Base-by-base conservation (phyloP, 2,888 invertebrate genomes). In the Lycophotia porphyrea region DNA sequence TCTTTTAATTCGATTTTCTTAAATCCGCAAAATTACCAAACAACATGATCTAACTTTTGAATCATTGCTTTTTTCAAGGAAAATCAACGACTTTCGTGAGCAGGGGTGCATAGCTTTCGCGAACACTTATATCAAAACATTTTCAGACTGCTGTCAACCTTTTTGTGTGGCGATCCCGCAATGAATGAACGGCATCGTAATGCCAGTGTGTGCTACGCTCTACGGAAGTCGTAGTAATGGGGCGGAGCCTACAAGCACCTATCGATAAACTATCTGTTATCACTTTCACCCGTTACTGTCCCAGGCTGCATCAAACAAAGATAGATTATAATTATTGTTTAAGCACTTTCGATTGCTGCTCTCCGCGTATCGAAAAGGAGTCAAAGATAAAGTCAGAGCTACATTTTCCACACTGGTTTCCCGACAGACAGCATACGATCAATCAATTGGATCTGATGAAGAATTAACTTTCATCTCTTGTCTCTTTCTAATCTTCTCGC, bases 191-290 rank as follows among this genome's bases (percentile, higher is more conserved):
- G 34, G 39, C 27, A 65, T 72, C 24, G 39, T 11, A 15, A 21
- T 36, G 24, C 34, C 55, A 67, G 18, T 66, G 61, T 84, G 39
- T 66, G 27, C 42, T 64, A 55, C 69, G 44, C 27, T 21, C 52
- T 31, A 76, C 70, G 70, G 77, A 71, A 71, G 64, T 13, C 34
- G 63, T 81, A 84, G 72, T 81, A 81, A 63, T 39, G 60, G 69
- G 82, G 81, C 60, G 84, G 85, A 68, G 82, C 67, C 47, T 73
- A 77, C 60, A 49, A 65, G 73, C 60, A 47, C 58, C 34, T 69
- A 80, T 83, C 84, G 82, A 84, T 84, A 39, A 65, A 81, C 81
- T 64, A 81, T 84, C 70, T 78, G 81, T 81, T 84, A 77, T 83
- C 82, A 84, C 85, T 81, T 81, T 83, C 82, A 83, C 85, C 77